Evolutionary conservation across 2,888 invertebrate species (phyloP).

Genomic region (Chloroclystis v-ata): DNA sequence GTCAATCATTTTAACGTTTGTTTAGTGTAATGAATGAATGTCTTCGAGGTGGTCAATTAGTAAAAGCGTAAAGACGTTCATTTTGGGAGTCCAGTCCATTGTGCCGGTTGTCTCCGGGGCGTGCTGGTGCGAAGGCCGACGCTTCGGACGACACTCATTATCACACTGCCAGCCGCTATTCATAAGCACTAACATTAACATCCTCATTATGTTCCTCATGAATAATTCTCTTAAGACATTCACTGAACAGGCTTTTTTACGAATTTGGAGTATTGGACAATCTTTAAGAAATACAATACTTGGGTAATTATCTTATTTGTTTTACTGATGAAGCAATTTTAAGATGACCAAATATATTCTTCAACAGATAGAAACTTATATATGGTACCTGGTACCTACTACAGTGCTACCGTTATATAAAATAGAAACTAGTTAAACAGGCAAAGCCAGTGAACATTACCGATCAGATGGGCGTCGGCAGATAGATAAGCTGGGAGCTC

Average conservation of each 20-base stretch:
- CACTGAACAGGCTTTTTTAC: slow-evolving; percentile 38
- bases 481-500: slow-evolving; percentile 45
- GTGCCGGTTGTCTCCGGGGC: slow-evolving; percentile 41
- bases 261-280: slow-evolving; percentile 24
- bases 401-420: slow-evolving; percentile 32
- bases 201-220: slow-evolving; percentile 63
- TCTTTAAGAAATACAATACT: neutral
- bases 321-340: neutral
- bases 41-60: slow-evolving; percentile 70
- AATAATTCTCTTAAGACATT: slow-evolving; percentile 58
- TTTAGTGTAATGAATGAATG: slow-evolving; percentile 57
- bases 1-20: slow-evolving; percentile 62
- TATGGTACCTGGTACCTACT: too few species aligned
- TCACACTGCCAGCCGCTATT: slow-evolving; percentile 48
- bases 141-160: slow-evolving; percentile 51
- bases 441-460: slow-evolving; percentile 38
- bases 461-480: slow-evolving; percentile 36
- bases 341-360: neutral
- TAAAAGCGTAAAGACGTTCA: slow-evolving; percentile 71
- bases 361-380: too few species aligned
- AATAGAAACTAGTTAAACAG: slow-evolving; percentile 33
- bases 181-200: slow-evolving; percentile 57
- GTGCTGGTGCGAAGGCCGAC: slow-evolving; percentile 64
- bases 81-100: slow-evolving; percentile 60
- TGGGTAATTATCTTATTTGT: neutral